Conservation (phyloP, 2,888 invertebrate genomes). For the Campoletis raptor region DNA sequence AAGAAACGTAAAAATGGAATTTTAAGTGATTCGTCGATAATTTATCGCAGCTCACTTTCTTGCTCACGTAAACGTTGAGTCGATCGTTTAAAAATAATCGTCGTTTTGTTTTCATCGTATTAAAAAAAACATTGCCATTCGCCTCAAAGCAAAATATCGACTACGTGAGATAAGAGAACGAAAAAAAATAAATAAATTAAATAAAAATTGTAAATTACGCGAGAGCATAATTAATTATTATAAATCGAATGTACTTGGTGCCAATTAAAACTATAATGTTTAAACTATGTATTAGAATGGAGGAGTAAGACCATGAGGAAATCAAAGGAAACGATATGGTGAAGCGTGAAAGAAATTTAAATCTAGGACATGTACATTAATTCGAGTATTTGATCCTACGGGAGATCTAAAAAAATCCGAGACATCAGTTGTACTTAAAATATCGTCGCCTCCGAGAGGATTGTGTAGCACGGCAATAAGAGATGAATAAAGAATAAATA, state of each 20-base stretch:
- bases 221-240: conserved; percentile 63
- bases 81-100: conserved; percentile 7
- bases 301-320: conserved; percentile 44
- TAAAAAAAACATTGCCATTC: conserved; percentile 57
- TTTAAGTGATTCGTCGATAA: conserved; percentile 44
- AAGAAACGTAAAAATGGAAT: conserved; percentile 13
- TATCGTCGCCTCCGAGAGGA: conserved; percentile 75
- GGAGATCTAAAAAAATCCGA: conserved; percentile 74
- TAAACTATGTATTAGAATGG: conserved; percentile 56
- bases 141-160: conserved; percentile 42
- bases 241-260: conserved; percentile 74
- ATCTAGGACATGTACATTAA: conserved; percentile 56
- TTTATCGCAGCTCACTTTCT: conserved; percentile 54
- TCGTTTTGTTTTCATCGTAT: conserved; percentile 17
- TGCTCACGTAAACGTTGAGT: conserved; percentile 49
- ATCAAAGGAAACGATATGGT: conserved; percentile 27
- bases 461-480: conserved; percentile 76
- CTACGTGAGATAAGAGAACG: conserved; percentile 35
- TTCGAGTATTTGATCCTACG: conserved; percentile 69
- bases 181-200: conserved; percentile 4
- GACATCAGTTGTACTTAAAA: conserved; percentile 64
- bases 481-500: conserved; percentile 26
- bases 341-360: conserved; percentile 45
- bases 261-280: conserved; percentile 73
- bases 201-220: conserved; percentile 23